Conservation (phyloP, 2,888 invertebrate genomes). For the Clepsis dumicolana region DNA sequence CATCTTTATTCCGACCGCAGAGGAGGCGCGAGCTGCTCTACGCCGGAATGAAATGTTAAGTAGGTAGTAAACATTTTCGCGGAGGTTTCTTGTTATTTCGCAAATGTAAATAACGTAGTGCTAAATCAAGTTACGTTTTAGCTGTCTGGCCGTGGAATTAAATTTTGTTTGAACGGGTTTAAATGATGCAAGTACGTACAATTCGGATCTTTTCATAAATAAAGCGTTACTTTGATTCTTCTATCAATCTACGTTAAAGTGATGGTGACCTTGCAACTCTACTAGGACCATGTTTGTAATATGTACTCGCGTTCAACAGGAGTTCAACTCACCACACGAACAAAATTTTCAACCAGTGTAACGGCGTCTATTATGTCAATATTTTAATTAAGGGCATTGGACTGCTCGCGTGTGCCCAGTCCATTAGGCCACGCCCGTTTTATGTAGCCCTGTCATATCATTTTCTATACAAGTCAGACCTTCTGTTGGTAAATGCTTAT, state of each 20-base stretch:
- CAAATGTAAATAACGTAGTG: conserved; percentile 30
- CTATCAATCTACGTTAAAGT: not conserved
- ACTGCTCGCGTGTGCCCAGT: conserved; percentile 78
- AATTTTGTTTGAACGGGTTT: not conserved
- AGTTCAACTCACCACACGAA: not conserved
- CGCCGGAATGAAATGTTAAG: conserved; percentile 37
- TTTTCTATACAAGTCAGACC: not conserved
- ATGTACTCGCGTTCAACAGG: not conserved
- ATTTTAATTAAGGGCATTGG: conserved; percentile 58
- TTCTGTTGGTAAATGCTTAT: not conserved
- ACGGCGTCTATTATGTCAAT: conserved; percentile 45
- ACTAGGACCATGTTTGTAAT: not conserved
- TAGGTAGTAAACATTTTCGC: conserved; percentile 34
- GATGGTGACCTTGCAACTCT: not conserved
- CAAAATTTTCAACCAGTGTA: not conserved
- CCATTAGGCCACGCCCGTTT: conserved; percentile 73
- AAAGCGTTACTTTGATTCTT: not conserved
- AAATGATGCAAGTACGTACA: not conserved
- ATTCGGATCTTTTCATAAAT: too few species aligned
- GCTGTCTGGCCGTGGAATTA: conserved; percentile 1
- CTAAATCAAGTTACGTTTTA: conserved; percentile 24
- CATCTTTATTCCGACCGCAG: conserved; percentile 6
- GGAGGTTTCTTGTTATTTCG: conserved; percentile 24
- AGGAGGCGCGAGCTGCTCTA: conserved; percentile 2
- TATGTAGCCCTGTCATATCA: conserved; percentile 59